These are phyloP conservation scores for Cichlasoma orientale DNA, from an alignment of 2,797 vertebrate species.

Conservation along the genomic window DNA sequence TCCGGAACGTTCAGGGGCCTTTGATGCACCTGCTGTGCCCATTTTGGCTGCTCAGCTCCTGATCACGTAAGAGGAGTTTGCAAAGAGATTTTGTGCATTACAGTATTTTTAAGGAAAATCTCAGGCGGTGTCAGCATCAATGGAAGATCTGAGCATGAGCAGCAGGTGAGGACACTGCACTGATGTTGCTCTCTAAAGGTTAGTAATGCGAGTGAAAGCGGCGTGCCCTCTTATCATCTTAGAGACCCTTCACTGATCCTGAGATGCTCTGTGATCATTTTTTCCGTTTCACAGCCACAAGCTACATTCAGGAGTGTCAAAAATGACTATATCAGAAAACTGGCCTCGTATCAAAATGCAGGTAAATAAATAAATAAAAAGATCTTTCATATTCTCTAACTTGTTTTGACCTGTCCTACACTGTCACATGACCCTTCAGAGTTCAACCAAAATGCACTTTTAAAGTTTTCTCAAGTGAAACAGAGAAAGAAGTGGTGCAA, in stretches of 20 bases:
- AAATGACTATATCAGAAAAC: too few relatives aligned
- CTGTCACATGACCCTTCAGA: accelerated
- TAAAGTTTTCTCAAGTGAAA: accelerated
- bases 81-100: neutral
- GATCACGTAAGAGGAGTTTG: neutral
- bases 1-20: neutral
- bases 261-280: neutral
- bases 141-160: neutral
- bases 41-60: neutral
- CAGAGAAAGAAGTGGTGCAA: too few relatives aligned
- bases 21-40: neutral
- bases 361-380: too few relatives aligned
- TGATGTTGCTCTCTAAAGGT: neutral
- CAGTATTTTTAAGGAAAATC: neutral
- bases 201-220: neutral
- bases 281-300: neutral
- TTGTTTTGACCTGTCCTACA: neutral
- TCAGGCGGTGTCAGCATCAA: accelerated
- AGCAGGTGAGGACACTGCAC: neutral
- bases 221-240: neutral
- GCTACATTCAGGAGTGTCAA: too few relatives aligned
- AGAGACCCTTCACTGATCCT: neutral
- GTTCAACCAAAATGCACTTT: neutral
- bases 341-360: too few relatives aligned
- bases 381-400: too few relatives aligned